Conservation (phyloP, 2,797 vertebrate species). For the Meriones psammophilus region DNA sequence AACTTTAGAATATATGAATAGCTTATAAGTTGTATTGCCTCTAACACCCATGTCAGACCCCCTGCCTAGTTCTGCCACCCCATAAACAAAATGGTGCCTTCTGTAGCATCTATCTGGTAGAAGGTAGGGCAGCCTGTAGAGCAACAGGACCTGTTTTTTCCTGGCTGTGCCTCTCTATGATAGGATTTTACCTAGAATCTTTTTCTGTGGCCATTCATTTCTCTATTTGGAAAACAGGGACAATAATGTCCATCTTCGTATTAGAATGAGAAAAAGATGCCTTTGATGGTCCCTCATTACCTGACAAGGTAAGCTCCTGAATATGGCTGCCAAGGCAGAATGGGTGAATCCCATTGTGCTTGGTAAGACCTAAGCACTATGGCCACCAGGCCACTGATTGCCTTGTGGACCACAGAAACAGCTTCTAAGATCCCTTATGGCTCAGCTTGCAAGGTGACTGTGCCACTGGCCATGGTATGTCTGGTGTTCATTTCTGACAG, state of each 20-base stretch:
- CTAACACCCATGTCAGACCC: background rate
- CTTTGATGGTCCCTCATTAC: background rate
- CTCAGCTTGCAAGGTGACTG: background rate
- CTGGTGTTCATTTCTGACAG: background rate
- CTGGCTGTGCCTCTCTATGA: background rate
- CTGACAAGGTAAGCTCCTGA: background rate
- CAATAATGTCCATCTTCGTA: background rate
- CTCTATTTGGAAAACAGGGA: background rate
- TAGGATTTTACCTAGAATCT: background rate
- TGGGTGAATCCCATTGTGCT: background rate
- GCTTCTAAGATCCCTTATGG: background rate
- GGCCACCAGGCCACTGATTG: too few species aligned
- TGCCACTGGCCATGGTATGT: background rate
- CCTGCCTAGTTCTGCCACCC: background rate
- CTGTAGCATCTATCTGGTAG: background rate
- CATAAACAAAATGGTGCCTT: background rate
- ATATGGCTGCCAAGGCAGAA: background rate
- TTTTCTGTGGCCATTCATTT: background rate
- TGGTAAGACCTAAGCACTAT: background rate
- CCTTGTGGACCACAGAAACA: accelerated
- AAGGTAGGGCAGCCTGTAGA: background rate
- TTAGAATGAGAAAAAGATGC: background rate
- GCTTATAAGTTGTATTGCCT: background rate
- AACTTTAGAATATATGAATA: background rate
- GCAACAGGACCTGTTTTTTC: background rate